Conservation (phyloP, 2,113 vertebrate genomes). For the Phrynocephalus versicolor region DNA sequence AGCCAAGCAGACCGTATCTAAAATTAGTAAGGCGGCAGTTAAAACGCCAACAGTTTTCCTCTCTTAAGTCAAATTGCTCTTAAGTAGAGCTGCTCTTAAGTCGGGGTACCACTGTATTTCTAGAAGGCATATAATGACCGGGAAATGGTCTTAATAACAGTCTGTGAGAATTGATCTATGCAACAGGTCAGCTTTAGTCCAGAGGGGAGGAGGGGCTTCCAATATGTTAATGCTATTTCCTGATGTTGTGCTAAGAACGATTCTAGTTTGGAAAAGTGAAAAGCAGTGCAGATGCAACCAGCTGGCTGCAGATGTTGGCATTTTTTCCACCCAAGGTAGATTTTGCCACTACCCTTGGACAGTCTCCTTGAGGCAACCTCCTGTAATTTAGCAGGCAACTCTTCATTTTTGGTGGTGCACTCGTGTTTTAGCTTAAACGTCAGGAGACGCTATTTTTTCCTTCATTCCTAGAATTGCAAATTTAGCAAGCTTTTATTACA, state of each 20-base stretch:
- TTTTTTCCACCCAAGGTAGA: background rate
- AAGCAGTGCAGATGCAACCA: background rate
- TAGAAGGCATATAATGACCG: background rate
- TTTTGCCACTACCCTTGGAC: background rate
- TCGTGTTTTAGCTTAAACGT: background rate
- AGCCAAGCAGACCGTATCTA: too few relatives aligned
- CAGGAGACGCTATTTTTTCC: conserved; percentile 8
- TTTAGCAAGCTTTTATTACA: background rate
- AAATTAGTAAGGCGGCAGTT: too few relatives aligned
- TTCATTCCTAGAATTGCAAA: conserved; percentile 16
- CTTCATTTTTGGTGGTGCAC: background rate
- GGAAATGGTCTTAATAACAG: background rate
- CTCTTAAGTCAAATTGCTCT: too few relatives aligned
- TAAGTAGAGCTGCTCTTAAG: too few relatives aligned
- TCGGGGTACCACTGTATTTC: too few relatives aligned
- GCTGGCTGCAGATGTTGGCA: background rate
- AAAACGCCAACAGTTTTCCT: too few relatives aligned
- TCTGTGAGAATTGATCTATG: background rate
- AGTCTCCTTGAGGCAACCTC: background rate
- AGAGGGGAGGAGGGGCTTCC: background rate
- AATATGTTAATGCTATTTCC: background rate
- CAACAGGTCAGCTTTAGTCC: background rate
- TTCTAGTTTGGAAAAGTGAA: background rate
- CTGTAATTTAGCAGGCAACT: background rate
- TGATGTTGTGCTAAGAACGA: background rate